Evolutionary conservation across 2,888 invertebrate genomes (phyloP).

Genomic region (Bugula neritina): DNA sequence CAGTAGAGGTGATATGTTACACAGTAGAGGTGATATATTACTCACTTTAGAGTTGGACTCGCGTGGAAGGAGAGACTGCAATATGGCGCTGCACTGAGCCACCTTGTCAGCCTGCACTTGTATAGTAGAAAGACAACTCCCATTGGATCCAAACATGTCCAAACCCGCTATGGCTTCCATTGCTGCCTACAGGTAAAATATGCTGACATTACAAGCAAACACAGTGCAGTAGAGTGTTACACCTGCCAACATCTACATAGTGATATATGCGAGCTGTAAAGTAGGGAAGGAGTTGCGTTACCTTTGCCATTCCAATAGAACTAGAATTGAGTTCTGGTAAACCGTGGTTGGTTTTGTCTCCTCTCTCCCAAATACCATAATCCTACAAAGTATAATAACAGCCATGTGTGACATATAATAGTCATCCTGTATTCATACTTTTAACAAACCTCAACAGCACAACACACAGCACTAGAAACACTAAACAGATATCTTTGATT

Average conservation of each 20-base stretch:
- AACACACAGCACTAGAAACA: no score
- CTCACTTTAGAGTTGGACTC: slow-evolving; percentile 58
- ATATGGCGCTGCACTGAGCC: slow-evolving; percentile 94
- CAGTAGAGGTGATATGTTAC: no score
- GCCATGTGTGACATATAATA: no score
- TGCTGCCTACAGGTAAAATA: slow-evolving; percentile 62
- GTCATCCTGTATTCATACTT: no score
- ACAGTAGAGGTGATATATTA: no score
- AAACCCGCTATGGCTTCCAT: slow-evolving; percentile 96
- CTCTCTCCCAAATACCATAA: slow-evolving; percentile 98
- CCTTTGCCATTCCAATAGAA: slow-evolving; percentile 97
- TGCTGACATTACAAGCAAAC: not conserved
- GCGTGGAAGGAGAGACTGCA: slow-evolving; percentile 64
- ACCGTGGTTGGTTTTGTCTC: slow-evolving; percentile 99
- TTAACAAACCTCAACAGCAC: no score
- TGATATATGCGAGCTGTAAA: no score
- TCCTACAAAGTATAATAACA: slow-evolving; percentile 61
- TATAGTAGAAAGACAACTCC: slow-evolving; percentile 92
- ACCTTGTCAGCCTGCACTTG: slow-evolving; percentile 98
- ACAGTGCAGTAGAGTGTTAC: not conserved
- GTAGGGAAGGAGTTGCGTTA: no score
- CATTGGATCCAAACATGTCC: slow-evolving; percentile 89
- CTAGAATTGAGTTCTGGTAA: slow-evolving; percentile 96
- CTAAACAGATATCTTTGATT: no score
- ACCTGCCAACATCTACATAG: not conserved